These are phyloP conservation scores for Eupristina koningsbergeri DNA, from an alignment of 1,140 invertebrate species.

Conservation along the genomic window DNA sequence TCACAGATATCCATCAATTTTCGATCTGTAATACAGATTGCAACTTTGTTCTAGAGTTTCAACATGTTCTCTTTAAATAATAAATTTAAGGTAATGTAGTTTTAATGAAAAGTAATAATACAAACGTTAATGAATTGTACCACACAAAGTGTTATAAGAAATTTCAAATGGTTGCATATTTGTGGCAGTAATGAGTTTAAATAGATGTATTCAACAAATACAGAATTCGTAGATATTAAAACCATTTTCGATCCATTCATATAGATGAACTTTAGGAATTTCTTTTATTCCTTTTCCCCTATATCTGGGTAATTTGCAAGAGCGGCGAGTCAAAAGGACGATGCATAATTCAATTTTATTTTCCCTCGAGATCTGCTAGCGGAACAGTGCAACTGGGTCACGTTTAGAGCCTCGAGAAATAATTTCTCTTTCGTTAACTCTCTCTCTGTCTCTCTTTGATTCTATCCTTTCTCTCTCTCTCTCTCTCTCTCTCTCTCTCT, in stretches of 20 bases:
- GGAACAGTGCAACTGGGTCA: constrained; percentile 38
- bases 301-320: background rate
- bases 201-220: background rate
- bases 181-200: background rate
- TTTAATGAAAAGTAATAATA: background rate
- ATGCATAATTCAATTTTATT: constrained; percentile 59
- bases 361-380: background rate
- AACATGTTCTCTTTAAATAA: background rate
- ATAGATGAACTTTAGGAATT: background rate
- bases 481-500: background rate
- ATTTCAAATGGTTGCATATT: background rate
- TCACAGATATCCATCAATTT: background rate
- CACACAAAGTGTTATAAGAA: background rate
- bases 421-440: background rate
- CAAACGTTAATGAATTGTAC: background rate
- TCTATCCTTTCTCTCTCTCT: background rate
- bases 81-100: background rate
- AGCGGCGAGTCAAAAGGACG: constrained; percentile 34
- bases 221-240: background rate
- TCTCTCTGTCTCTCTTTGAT: background rate
- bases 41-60: no score
- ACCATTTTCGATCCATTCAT: background rate
- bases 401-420: constrained; percentile 47
- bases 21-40: background rate
- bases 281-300: background rate